Evolutionary conservation across 2,888 invertebrate species (phyloP).

Genomic region (Dysmachus trigonus): DNA sequence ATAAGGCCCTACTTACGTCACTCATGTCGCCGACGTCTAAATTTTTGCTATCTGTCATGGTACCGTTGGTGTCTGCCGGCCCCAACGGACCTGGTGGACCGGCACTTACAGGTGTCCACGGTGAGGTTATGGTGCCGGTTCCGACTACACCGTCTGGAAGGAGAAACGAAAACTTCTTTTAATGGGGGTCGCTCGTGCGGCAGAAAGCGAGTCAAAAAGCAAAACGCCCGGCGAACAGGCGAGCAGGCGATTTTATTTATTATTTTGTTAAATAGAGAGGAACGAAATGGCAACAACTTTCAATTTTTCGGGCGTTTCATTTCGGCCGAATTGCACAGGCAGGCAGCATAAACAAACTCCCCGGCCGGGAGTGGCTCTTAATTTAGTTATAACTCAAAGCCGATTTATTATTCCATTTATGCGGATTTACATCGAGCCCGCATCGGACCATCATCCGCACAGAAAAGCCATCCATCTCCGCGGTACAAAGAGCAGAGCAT

Average conservation of each 20-base stretch:
- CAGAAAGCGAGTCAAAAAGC: slow-evolving; percentile 44
- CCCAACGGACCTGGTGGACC: slow-evolving; percentile 69
- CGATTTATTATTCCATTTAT: slow-evolving; percentile 41
- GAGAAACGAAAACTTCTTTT: slow-evolving; percentile 33
- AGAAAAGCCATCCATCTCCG: slow-evolving; percentile 9
- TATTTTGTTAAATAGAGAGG: slow-evolving; percentile 3
- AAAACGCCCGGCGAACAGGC: too few relatives aligned
- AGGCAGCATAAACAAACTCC: slow-evolving; percentile 10
- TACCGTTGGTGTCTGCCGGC: slow-evolving; percentile 90
- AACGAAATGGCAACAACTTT: slow-evolving; percentile 10
- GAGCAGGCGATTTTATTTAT: neutral
- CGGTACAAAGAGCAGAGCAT: neutral
- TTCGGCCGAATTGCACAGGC: neutral
- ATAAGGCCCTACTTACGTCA: slow-evolving; percentile 71
- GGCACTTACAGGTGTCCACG: slow-evolving; percentile 91
- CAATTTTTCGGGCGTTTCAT: slow-evolving; percentile 4
- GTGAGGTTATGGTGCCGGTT: slow-evolving; percentile 95
- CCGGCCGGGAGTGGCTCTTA: neutral
- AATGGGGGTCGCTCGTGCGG: neutral
- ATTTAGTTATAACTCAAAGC: slow-evolving; percentile 39
- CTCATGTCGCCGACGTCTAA: slow-evolving; percentile 93
- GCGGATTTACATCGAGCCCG: neutral
- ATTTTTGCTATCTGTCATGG: slow-evolving; percentile 90
- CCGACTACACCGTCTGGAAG: slow-evolving; percentile 75
- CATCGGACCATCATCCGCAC: slow-evolving; percentile 16